phyloP scores from a whole-genome alignment of 2,797 vertebrate genomes.

The Pelochelys cantorii region DNA sequence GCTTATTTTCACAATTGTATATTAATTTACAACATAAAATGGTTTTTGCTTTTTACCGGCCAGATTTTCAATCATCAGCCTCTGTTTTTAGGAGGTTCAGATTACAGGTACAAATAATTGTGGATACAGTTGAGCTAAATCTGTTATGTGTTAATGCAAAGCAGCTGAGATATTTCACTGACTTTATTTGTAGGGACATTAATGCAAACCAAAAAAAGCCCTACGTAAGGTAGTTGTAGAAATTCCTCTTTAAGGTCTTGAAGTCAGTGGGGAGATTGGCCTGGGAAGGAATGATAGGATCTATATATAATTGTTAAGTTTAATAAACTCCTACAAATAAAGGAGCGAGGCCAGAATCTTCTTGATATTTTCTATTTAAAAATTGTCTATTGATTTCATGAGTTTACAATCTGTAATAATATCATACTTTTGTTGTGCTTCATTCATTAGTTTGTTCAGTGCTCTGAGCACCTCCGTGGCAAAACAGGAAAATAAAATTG shows the following conservation, averaged over 20 bases:
- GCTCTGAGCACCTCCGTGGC: neutral
- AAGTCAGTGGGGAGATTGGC: neutral
- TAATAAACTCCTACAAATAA: fast-evolving
- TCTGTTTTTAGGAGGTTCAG: slow-evolving; percentile 14
- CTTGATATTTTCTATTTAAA: neutral
- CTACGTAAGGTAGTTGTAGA: neutral
- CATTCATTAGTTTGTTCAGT: neutral
- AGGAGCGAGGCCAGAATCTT: neutral
- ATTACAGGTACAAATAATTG: fast-evolving
- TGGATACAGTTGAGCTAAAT: slow-evolving; percentile 3
- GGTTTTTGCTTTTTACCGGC: slow-evolving; percentile 43
- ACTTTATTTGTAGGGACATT: neutral
- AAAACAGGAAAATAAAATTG: neutral
- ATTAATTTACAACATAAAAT: slow-evolving; percentile 25
- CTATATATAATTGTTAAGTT: neutral
- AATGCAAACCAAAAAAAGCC: neutral
- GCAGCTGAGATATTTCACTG: neutral
- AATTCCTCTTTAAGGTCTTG: neutral
- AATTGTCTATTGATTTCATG: slow-evolving; percentile 13
- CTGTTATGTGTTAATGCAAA: neutral
- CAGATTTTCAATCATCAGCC: neutral
- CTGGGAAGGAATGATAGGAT: neutral
- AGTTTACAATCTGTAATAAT: neutral
- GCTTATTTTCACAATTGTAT: slow-evolving; percentile 47
- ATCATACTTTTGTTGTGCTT: neutral